Conservation (phyloP, 1,140 invertebrate species). For the Mactra quadrangularis region DNA sequence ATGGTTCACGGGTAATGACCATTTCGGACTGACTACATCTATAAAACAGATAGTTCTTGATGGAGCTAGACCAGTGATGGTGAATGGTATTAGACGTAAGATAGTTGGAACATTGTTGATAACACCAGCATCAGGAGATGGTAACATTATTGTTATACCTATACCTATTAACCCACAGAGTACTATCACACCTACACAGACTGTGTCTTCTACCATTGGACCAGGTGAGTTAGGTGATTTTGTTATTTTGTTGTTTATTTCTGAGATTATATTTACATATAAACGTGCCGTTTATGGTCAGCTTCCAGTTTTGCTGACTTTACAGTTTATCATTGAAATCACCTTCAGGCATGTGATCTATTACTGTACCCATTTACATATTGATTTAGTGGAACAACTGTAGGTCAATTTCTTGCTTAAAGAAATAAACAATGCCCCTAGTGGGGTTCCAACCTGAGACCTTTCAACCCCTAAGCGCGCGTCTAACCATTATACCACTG, state of each 20-base stretch:
- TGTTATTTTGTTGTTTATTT: neutral
- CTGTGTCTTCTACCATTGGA: neutral
- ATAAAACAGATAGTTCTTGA: conserved; percentile 16
- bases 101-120: conserved; percentile 30
- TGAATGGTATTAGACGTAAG: neutral
- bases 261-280: neutral
- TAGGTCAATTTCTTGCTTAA: no score
- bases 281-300: no score
- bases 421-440: no score
- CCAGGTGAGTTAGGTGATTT: neutral
- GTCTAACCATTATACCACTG: no score
- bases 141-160: neutral
- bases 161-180: neutral
- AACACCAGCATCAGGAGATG: conserved; percentile 3
- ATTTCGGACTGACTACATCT: neutral
- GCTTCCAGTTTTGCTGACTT: no score
- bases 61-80: neutral
- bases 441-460: no score
- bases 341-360: no score
- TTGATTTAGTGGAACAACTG: no score
- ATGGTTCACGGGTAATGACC: conserved; percentile 12
- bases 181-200: neutral
- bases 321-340: no score
- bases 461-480: no score
- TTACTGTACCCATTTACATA: no score